Base-by-base conservation (phyloP, 2,113 vertebrate species). In the Mastomys coucha region DNA sequence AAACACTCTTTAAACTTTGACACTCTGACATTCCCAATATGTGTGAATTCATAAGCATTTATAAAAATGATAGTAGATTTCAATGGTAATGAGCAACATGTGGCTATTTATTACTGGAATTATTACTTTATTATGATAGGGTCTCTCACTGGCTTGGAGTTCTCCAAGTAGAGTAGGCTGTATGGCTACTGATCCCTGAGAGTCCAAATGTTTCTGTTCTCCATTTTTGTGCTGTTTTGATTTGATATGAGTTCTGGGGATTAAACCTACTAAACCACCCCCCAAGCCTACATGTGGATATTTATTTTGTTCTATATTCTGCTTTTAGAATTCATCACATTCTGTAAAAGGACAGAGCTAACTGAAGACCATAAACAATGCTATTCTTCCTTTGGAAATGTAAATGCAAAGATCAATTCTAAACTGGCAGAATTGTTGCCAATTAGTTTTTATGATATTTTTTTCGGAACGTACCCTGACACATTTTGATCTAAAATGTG, bases 1-100 rank as follows among this genome's bases (percentile, higher is more conserved):
- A 97, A 98, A 93, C 58, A 87, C 82, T 97, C 82, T 93, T 97
- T 97, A 78, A 90, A 93, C 56, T 87, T 82, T 98, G 98, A 98
- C 98, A 98, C 97, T 98, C 26, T 0, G 60, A 97, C 95, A 98
- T 97, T 67, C 97, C 65, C 12, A 1, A 65, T 63, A 91, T 33
- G 93, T 13, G 0, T 33, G 17, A 96, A 97, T 89, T 91, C 84
- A 93, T 89, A 98, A 97, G 86, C 97, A 96, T 26, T 56, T 96
- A 96, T 2, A 97, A 96, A 98, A 97, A 88, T n/a, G n/a, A 91
- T 96, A 94, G 51, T 80, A 72, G 58, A 16, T 45, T 93, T 97
- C 91, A 92, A 97, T 2, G 28, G 53, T 96, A 98, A 91, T 90
- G 58, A 96, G 80, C 65, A 96, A 91, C 86, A 19, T 78, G 36